Percentiles rank a stretch among this genome's conserved stretches.
Conservation (phyloP, 2,888 invertebrate species). For the Epicampocera succincta region DNA sequence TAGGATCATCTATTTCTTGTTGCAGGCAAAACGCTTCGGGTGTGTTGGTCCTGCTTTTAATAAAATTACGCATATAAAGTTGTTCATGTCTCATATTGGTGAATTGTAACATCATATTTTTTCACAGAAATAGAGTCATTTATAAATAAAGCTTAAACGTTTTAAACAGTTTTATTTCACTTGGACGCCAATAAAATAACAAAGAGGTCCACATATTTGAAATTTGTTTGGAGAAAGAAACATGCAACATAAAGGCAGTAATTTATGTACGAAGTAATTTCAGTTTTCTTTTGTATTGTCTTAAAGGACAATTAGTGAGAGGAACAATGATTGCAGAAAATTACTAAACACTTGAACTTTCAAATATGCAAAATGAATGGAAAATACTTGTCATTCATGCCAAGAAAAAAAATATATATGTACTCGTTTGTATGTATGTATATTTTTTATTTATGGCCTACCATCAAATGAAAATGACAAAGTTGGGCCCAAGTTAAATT, state of each 20-base stretch:
- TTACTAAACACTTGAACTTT: too few relatives aligned
- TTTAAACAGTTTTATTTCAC: background rate
- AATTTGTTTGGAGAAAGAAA: too few relatives aligned
- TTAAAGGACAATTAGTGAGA: slow-evolving; percentile 32
- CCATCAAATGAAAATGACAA: too few relatives aligned
- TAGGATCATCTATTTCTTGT: background rate
- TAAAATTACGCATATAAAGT: slow-evolving; percentile 23
- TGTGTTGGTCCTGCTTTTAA: slow-evolving; percentile 31
- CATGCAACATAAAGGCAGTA: too few relatives aligned
- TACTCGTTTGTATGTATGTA: too few relatives aligned
- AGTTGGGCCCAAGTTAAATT: too few relatives aligned
- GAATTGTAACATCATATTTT: too few relatives aligned
- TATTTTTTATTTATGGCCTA: too few relatives aligned
- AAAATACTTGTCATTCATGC: too few relatives aligned
- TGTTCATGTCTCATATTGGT: slow-evolving; percentile 5
- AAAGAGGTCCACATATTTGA: too few relatives aligned
- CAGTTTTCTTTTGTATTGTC: slow-evolving; percentile 15
- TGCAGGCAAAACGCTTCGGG: background rate
- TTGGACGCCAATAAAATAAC: slow-evolving; percentile 8
- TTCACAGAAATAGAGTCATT: slow-evolving; percentile 1
- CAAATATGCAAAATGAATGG: too few relatives aligned
- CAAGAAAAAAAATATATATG: too few relatives aligned
- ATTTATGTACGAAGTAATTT: background rate
- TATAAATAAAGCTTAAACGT: background rate
- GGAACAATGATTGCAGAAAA: slow-evolving; percentile 1